Evolutionary conservation across 2,797 vertebrate genomes (phyloP), one percentile per base, ranked within the genome.

Genomic region (Gallirallus australis): DNA sequence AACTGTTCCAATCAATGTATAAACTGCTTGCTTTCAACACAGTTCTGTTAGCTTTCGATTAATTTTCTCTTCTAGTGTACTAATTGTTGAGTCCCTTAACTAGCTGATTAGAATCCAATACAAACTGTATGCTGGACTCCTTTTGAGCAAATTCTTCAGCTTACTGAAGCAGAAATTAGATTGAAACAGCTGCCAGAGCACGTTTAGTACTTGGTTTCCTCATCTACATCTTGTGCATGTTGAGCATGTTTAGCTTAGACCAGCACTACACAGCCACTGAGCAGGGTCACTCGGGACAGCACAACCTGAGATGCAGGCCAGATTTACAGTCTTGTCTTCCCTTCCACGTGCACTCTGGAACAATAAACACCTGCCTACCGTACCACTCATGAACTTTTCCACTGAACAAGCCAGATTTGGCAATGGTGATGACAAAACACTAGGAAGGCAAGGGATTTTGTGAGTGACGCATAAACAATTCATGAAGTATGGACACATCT

Each of bases 61-160:
- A n/a, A 76, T 91, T 95, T 96, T 93, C 73, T 89, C 45, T 30
- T 71, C 54, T 20, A 37, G 45, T 63, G 28, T 50, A 80, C n/a
- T 76, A 96, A 93, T 52, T 90, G 59, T 10, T 53, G 60, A 71
- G 61, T 85, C 47, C 20, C 56, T 80, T 82, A 85, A 80, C 63
- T 56, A 33, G 35, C 45, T 93, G 93, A 93, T 72, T 61, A 68
- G 33, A 86, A 81, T 70, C 59, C 72, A 92, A 40, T 63, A 56
- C 75, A 48, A 63, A 90, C 69, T 6, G 8, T 31, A 64, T 13
- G 53, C 47, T 89, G 33, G 48, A 47, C 24, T 68, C 31, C 50
- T 76, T 90, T 57, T 45, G 19, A 86, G 45, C n/a, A 89, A 88
- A 93, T 60, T 87, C 33, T 78, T 82, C 35, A 33, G 30, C 63